A percentile compares a stretch with the other conserved stretches of the same genome.
phyloP scores from a whole-genome alignment of 2,113 vertebrate genomes.

The Spilogale gracilis region DNA sequence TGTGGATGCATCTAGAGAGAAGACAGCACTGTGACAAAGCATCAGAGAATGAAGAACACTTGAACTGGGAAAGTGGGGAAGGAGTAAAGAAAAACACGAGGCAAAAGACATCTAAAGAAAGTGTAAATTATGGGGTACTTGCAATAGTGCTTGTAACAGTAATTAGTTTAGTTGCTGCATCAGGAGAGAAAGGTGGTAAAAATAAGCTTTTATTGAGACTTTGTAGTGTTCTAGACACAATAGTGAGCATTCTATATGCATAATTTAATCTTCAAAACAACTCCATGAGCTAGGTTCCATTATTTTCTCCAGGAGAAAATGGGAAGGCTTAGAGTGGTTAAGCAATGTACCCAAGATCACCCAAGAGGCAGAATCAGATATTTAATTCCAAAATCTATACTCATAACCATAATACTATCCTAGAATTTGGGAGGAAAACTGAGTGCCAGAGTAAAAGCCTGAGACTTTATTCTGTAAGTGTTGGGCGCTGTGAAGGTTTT shows the following conservation, averaged over 20 bases:
- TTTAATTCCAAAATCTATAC: not conserved
- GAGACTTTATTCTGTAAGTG: not conserved
- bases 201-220: not conserved
- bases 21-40: not conserved
- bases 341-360: not conserved
- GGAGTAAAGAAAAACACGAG: not conserved
- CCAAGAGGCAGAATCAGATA: not conserved
- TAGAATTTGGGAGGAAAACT: not conserved
- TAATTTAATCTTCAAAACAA: conserved; percentile 11
- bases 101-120: not conserved
- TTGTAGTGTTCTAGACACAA: not conserved
- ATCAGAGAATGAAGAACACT: not conserved
- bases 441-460: not conserved
- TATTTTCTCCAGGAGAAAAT: not conserved
- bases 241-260: not conserved
- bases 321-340: not conserved
- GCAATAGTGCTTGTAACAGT: not conserved
- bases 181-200: not conserved
- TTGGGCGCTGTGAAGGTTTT: not conserved
- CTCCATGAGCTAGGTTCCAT: not conserved
- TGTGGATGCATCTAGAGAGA: not conserved
- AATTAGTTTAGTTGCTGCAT: not conserved
- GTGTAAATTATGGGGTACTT: not conserved
- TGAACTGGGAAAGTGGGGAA: not conserved
- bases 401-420: not conserved